Conservation (phyloP, 1,140 invertebrate genomes). For the Trichonephila inaurata region DNA sequence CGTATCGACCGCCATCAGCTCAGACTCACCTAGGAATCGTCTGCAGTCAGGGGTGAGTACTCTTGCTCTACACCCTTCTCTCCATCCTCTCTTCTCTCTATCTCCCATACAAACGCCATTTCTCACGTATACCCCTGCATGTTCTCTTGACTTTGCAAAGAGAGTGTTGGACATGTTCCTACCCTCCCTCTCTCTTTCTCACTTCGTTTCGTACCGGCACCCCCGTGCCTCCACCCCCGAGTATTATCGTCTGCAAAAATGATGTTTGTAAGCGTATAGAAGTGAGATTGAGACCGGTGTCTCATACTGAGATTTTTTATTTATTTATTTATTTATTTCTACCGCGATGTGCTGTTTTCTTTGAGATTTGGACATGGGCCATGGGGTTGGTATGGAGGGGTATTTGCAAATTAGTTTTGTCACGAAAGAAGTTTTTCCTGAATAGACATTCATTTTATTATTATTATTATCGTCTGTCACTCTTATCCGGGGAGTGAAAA, state of each 20-base stretch:
- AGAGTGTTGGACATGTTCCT: not conserved
- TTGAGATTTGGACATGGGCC: no score
- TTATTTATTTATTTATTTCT: not conserved
- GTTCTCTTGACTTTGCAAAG: not conserved
- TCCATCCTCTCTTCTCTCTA: not conserved
- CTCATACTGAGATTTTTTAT: not conserved
- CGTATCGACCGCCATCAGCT: conserved; percentile 12
- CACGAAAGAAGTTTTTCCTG: conserved; percentile 7
- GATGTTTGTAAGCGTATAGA: conserved; percentile 6
- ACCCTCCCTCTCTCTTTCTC: not conserved
- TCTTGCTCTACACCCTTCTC: conserved; percentile 16
- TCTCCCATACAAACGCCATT: not conserved
- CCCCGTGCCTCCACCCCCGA: not conserved
- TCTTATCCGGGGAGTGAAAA: not conserved
- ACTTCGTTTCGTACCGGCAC: conserved; percentile 2
- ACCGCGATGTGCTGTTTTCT: not conserved
- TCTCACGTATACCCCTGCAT: not conserved
- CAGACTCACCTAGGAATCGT: conserved; percentile 40
- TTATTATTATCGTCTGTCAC: not conserved
- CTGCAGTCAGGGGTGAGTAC: conserved; percentile 36
- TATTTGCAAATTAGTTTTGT: conserved; percentile 1
- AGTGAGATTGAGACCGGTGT: not conserved
- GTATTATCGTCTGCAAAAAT: conserved; percentile 4
- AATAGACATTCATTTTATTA: not conserved
- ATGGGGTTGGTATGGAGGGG: no score